These are phyloP conservation scores for Sorex maritimensis DNA, from an alignment of 2,797 vertebrate species.

Conservation along the genomic window DNA sequence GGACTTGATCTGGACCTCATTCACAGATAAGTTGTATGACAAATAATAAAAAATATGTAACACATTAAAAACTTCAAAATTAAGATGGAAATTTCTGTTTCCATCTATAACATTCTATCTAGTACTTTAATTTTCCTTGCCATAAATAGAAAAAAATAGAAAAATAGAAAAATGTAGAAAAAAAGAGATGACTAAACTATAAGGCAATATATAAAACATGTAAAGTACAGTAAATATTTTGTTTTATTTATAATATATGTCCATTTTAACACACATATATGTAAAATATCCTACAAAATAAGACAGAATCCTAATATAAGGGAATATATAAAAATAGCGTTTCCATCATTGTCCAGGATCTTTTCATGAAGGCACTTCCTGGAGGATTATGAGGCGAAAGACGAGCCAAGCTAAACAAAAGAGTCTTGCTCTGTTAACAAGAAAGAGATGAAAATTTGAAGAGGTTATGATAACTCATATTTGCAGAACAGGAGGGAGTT, in stretches of 20 bases:
- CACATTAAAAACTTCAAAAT: slow-evolving; percentile 61
- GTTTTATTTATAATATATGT: too few species aligned
- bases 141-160: slow-evolving; percentile 21
- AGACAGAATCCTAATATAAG: slow-evolving; percentile 48
- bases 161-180: too few species aligned
- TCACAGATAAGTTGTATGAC: neutral
- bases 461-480: neutral
- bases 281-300: slow-evolving; percentile 50
- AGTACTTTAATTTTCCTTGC: slow-evolving; percentile 38
- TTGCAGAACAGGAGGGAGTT: neutral
- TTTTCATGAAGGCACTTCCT: neutral
- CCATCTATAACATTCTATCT: slow-evolving; percentile 12
- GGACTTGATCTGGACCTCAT: slow-evolving; percentile 22
- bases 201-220: neutral
- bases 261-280: neutral
- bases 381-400: neutral
- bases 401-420: neutral
- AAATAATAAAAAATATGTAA: slow-evolving; percentile 57
- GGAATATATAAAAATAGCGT: neutral
- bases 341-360: neutral
- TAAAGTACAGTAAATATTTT: neutral
- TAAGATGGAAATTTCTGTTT: slow-evolving; percentile 20
- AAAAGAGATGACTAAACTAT: slow-evolving; percentile 43
- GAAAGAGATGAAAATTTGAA: neutral
- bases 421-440: neutral